Evolutionary conservation across 2,113 vertebrate genomes (phyloP).

Genomic region (Passerina amoena): DNA sequence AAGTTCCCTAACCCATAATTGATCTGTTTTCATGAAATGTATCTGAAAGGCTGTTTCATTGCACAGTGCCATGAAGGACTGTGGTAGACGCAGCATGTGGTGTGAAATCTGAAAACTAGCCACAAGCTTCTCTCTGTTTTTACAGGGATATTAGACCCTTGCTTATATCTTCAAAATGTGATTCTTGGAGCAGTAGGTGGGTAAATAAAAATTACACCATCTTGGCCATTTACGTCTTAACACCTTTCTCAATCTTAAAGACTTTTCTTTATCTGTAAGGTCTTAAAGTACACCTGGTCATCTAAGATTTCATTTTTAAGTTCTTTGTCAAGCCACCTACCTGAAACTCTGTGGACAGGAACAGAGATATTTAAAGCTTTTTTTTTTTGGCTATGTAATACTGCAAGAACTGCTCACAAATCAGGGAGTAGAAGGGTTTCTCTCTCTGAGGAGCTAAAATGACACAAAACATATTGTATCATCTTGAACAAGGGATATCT

Average conservation of each 20-base stretch:
- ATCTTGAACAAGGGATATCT: neutral
- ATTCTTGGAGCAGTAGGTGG: neutral
- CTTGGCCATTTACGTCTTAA: neutral
- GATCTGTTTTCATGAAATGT: neutral
- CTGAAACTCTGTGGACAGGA: neutral
- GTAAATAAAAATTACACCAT: neutral
- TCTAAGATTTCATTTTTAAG: neutral
- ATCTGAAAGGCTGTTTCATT: neutral
- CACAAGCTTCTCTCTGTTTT: neutral
- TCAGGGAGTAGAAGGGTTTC: neutral
- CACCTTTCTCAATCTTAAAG: neutral
- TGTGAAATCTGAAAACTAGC: neutral
- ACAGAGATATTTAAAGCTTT: neutral
- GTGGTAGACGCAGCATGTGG: neutral
- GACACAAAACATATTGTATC: neutral
- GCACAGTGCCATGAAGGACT: neutral
- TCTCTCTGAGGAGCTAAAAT: neutral
- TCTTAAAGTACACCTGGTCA: neutral
- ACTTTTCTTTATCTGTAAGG: neutral
- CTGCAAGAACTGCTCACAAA: neutral
- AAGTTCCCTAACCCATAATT: neutral
- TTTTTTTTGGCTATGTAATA: neutral
- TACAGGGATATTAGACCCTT: neutral
- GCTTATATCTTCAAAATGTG: neutral
- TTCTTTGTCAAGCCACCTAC: neutral